phyloP scores from a whole-genome alignment of 2,797 vertebrate species.

The Gambusia yucatana region DNA sequence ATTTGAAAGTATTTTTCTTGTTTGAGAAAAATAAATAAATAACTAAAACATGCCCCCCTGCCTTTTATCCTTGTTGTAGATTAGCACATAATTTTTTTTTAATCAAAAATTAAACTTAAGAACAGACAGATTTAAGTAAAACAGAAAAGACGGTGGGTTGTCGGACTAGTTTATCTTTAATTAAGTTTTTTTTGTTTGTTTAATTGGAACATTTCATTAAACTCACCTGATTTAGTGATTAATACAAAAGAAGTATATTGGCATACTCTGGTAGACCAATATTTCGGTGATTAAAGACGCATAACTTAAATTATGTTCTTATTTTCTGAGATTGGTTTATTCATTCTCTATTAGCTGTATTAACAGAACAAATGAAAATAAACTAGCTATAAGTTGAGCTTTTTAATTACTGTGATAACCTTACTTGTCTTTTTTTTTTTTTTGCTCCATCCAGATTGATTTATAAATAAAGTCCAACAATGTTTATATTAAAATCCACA shows the following conservation, averaged over 20 bases:
- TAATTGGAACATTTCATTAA: not conserved
- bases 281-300: not conserved
- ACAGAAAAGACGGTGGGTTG: not conserved
- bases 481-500: not conserved
- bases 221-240: not conserved
- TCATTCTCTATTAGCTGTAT: not conserved
- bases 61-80: too few species aligned
- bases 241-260: not conserved
- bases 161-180: not conserved
- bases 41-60: not conserved
- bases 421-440: not conserved
- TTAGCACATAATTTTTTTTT: too few species aligned
- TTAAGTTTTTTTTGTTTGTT: not conserved
- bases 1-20: constrained; percentile 3
- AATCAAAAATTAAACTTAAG: not conserved
- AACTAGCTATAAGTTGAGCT: not conserved
- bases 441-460: not conserved
- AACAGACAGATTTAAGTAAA: not conserved
- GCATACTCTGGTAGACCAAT: not conserved
- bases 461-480: not conserved
- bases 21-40: not conserved
- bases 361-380: not conserved
- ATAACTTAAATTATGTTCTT: not conserved
- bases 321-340: not conserved
- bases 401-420: not conserved